Base-by-base conservation (phyloP, 2,113 vertebrate species). In the Pedionomus torquatus region DNA sequence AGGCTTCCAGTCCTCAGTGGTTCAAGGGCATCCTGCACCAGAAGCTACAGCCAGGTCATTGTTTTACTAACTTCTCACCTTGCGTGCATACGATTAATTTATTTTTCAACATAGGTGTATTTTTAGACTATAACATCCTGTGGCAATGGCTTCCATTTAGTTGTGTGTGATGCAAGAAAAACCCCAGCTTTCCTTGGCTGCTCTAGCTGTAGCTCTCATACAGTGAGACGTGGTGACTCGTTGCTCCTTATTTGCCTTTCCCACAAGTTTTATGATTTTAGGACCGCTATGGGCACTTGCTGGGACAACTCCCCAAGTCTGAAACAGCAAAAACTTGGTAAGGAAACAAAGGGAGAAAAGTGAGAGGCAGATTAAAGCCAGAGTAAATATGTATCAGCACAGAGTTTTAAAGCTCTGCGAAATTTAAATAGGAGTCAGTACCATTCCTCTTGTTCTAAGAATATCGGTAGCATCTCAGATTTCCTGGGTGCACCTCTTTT, bases 351-450 rank as follows among this genome's bases (percentile, higher is more conserved):
- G 24, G 23, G 18, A 81, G 33, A 55, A 63, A 37, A 78, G 21
- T n/a, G 18, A 86, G 44, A 71, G 79, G 30, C 13, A 57, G 65
- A 96, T 76, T 83, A 96, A 95, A 95, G 82, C 57, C 65, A 33
- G 89, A 87, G 39, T 58, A 52, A 90, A 17, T 61, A 92, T 2
- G 13, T 64, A 87, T 78, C 76, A 78, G 72, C 63, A 69, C 21
- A 33, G 51, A 87, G 69, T 31, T 64, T 68, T 91, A 55, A 63
- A 96, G 37, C 41, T 84, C 89, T 80, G 84, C 49, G 72, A 79
- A 26, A 87, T 55, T 58, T 81, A 58, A 74, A 77, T n/a, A 60
- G 18, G 43, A 75, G 54, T 37, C 37, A 3, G 48, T 48, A 72
- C 31, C 30, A 10, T 60, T 35, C 33, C n/a, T 60, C 39, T 52